Base-by-base conservation (phyloP, 2,888 invertebrate genomes). In the Mycalesis mineus region DNA sequence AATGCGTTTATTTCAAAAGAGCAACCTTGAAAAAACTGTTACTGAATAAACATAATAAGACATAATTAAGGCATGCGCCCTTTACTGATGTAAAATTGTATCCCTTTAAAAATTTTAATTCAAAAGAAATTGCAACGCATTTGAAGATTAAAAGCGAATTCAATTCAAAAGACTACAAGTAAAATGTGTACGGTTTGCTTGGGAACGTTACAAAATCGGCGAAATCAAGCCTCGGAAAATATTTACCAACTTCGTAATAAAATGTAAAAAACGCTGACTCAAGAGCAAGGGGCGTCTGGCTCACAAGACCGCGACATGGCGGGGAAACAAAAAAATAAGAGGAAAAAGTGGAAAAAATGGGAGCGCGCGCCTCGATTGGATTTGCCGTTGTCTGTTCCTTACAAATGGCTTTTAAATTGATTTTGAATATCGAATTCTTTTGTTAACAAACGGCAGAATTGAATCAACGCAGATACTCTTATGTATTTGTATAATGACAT, bases 331-430 rank as follows among this genome's bases (percentile, higher is more conserved):
- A 80, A 51, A 83, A 81, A 79, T 64, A 69, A 73, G 73, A 71
- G 68, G 71, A 71, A 76, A 74, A 74, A 72, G 57, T 69, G 77
- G 71, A 75, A 79, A 85, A 77, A 87, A 87, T 82, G 78, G 79
- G 72, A 81, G 80, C 78, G 77, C 77, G 73, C 75, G 74, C 78
- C 78, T 77, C 82, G 84, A 87, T 88, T 88, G 83, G 81, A 87
- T 88, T 88, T 83, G 78, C 82, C 79, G 82, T 84, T 88, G 84
- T 88, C 87, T 87, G 86, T 85, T 81, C 82, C 81, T 82, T 82
- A 83, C 86, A 86, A 88, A 86, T 87, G 81, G 83, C 75, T 84
- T 86, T 84, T 79, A 84, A 86, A 88, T 88, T 84, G 88, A 85
- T 88, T 88, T 81, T 82, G 79, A 81, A 84, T 82, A 81, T 80